Percentiles rank a stretch among this genome's conserved stretches.
These are phyloP conservation scores for Rhinogobio ventralis DNA, from an alignment of 2,797 vertebrate genomes.

Conservation along the genomic window DNA sequence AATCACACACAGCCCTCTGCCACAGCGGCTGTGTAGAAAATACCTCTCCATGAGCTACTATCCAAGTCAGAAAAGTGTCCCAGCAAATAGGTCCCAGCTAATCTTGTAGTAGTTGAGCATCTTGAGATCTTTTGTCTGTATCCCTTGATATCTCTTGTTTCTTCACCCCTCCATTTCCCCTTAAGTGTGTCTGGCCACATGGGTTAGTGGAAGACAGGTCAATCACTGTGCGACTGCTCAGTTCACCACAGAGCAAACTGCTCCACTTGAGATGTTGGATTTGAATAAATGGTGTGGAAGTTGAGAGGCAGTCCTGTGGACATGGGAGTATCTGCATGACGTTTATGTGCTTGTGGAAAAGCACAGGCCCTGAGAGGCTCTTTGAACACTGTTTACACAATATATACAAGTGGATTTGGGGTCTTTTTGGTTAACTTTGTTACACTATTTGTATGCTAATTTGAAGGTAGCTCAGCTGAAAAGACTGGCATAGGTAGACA, in stretches of 20 bases:
- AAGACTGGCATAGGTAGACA: not conserved
- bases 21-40: conserved; percentile 29
- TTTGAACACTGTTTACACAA: conserved; percentile 18
- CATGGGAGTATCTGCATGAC: conserved; percentile 12
- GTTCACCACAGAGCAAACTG: conserved; percentile 10
- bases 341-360: conserved; percentile 53
- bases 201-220: conserved; percentile 22
- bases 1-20: conserved; percentile 42
- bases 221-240: conserved; percentile 30
- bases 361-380: conserved; percentile 32
- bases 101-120: conserved; percentile 20
- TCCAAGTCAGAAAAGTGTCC: conserved; percentile 24
- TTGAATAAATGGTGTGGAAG: conserved; percentile 51
- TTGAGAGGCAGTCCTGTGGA: conserved; percentile 18
- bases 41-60: conserved; percentile 22
- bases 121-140: conserved; percentile 1
- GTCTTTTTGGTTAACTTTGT: conserved; percentile 22
- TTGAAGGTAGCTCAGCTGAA: conserved; percentile 18
- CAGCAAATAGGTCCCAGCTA: conserved; percentile 46
- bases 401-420: conserved; percentile 4
- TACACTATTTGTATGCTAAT: conserved; percentile 52
- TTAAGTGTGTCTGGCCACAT: conserved; percentile 32
- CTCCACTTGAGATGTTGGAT: conserved; percentile 21
- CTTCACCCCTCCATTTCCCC: conserved; percentile 15
- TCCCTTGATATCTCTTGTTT: conserved; percentile 5